Base-by-base conservation (phyloP, 2,113 vertebrate species). In the Cinclus mexicanus region DNA sequence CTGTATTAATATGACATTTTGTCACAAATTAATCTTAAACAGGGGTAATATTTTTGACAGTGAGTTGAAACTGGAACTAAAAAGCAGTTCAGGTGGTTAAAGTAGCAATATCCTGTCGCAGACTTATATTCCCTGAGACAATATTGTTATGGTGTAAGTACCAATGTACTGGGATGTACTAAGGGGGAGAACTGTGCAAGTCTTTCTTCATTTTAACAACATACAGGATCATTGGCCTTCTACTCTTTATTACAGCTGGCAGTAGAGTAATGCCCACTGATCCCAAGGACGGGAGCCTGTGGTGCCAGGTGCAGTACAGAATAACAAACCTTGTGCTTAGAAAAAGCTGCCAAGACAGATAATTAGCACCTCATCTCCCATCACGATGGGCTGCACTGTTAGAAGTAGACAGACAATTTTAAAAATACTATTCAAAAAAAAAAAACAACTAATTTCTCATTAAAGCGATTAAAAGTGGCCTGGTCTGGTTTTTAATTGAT, bases 1-100 rank as follows among this genome's bases (percentile, higher is more conserved):
- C 94, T 95, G 90, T 97, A 96, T 97, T 95, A 97, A 97, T 94
- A 95, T 83, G 95, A 97, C 90, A 91, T 96, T 97, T 94, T 95
- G 93, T 95, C 96, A 96, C 94, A 96, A 95, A 95, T 96, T 89
- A 97, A 89, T 96, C 90, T 97, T 89, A 93, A 92, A 93, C 42
- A 81, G 91, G 95, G 87, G 91, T 84, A 95, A 90, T 92, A 94
- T 97, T 91, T 97, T 90, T 96, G 96, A 95, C 90, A 81, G 80
- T 1, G 55, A 80, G 82, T 95, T 81, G 92, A 93, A 94, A 95
- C 89, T 82, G 95, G 84, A 92, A 93, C 87, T 85, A 89, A 97
- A 96, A 96, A 78, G 96, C 77, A 93, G 84, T 87, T 96, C 78
- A 86, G 93, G 93, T 94, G 94, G 92, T 93, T 95, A 95, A 95